phyloP scores from a whole-genome alignment of 2,113 vertebrate genomes.

The Oxyruncus cristatus region DNA sequence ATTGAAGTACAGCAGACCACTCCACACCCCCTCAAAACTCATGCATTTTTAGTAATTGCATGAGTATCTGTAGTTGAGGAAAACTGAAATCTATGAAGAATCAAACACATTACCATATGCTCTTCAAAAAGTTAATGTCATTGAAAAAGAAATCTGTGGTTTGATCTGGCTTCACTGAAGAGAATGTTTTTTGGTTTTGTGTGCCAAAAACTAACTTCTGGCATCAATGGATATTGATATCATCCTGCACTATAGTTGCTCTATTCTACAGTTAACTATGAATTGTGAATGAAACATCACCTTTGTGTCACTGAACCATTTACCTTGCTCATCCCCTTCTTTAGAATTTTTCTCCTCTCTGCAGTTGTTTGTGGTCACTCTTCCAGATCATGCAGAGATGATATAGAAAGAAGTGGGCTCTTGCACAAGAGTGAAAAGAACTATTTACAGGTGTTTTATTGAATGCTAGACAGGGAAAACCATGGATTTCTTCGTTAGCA shows the following conservation, averaged over 20 bases:
- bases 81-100: neutral
- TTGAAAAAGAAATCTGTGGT: neutral
- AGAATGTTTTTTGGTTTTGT: neutral
- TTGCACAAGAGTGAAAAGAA: neutral
- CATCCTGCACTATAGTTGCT: neutral
- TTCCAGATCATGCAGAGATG: neutral
- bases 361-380: neutral
- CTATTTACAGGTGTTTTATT: neutral
- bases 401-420: neutral
- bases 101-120: neutral
- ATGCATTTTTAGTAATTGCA: neutral
- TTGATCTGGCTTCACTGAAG: neutral
- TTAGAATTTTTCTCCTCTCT: neutral
- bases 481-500: neutral
- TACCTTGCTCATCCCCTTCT: neutral
- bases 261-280: neutral
- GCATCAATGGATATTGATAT: neutral
- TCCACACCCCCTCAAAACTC: neutral
- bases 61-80: neutral
- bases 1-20: neutral
- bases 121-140: neutral
- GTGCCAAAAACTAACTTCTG: neutral
- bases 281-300: neutral
- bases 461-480: neutral
- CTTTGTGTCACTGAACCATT: neutral